These are phyloP conservation scores for Sebastes ruberrimus DNA, from an alignment of 2,797 vertebrate genomes.

Conservation along the genomic window DNA sequence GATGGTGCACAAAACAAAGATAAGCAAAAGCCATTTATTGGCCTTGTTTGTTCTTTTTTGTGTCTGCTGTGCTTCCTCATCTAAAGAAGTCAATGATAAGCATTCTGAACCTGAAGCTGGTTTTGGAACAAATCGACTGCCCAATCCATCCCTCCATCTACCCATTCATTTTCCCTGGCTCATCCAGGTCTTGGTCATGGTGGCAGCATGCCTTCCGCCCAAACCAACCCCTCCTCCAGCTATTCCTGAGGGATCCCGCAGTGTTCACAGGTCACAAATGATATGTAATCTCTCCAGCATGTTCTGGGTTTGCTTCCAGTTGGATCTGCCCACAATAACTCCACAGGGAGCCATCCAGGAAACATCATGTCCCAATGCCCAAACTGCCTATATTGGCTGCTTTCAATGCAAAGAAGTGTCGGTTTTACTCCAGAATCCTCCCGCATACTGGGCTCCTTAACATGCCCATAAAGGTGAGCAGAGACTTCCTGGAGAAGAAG, in stretches of 20 bases:
- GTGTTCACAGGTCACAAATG: conserved; percentile 7
- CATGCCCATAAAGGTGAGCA: not conserved
- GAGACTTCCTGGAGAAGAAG: not conserved
- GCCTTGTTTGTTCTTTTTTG: conserved; percentile 7
- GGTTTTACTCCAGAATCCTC: not conserved
- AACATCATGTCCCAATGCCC: not conserved
- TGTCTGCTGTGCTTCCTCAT: conserved; percentile 9
- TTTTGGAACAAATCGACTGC: conserved; percentile 28
- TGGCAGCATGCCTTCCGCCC: conserved; percentile 4
- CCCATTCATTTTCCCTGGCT: conserved; percentile 1
- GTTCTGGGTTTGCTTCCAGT: not conserved
- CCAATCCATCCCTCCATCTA: not conserved
- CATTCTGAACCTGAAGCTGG: conserved; percentile 27
- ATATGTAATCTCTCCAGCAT: not conserved
- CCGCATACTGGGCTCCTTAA: not conserved
- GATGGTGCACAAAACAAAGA: conserved; percentile 25
- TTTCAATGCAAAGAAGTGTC: too few relatives aligned
- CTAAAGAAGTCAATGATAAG: conserved; percentile 20
- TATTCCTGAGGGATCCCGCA: not conserved
- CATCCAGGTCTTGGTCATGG: conserved; percentile 6
- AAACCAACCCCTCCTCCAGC: not conserved
- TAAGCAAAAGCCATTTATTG: conserved; percentile 31
- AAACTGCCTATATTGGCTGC: not conserved
- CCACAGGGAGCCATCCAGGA: not conserved
- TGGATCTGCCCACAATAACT: conserved; percentile 1